phyloP scores from a whole-genome alignment of 2,888 invertebrate genomes.

The Chamaedrilus cognettii region DNA sequence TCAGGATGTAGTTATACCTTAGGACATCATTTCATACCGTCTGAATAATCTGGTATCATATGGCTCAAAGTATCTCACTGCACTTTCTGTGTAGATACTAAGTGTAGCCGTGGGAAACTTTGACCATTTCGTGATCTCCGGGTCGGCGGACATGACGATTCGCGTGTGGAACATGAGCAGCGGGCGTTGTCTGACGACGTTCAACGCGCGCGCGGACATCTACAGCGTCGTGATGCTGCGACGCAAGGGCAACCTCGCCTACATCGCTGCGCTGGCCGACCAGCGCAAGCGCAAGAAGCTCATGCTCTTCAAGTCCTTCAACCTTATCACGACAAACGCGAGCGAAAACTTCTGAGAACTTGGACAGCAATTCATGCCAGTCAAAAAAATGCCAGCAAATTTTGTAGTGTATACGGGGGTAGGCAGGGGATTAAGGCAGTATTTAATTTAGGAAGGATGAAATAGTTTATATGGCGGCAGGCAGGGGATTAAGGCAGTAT shows the following conservation, averaged over 20 bases:
- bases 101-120: background rate
- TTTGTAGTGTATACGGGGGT: no score
- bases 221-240: constrained; percentile 12
- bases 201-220: background rate
- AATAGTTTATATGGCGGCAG: no score
- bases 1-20: no score
- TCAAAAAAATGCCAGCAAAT: no score
- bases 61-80: no score
- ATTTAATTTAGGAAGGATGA: no score
- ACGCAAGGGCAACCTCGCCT: background rate
- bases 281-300: background rate
- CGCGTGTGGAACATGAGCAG: constrained; percentile 9
- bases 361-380: no score
- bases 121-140: constrained; percentile 2
- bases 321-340: constrained; percentile 12
- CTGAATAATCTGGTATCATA: no score
- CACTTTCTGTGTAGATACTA: no score
- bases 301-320: constrained; percentile 12
- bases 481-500: no score
- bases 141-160: constrained; percentile 8
- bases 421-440: no score
- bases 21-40: no score
- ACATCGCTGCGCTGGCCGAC: constrained; percentile 6
- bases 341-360: constrained; percentile 18
- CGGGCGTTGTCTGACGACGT: background rate